A percentile compares a stretch with the other conserved stretches of the same genome.
Conservation (phyloP, 2,113 vertebrate species). For the Oophaga pumilio region DNA sequence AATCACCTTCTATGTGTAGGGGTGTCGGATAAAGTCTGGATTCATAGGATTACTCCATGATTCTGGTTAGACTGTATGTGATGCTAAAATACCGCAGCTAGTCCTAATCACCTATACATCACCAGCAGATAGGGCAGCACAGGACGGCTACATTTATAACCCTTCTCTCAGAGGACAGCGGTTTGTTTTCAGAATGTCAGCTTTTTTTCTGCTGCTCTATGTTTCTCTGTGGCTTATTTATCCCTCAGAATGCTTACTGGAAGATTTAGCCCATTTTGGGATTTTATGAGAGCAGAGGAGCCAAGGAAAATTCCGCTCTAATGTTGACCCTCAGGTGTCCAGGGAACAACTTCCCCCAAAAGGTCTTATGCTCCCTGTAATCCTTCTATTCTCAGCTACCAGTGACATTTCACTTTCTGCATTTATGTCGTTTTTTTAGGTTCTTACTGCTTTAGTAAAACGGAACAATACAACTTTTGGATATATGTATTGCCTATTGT, state of each 20-base stretch:
- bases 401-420: conserved; percentile 4
- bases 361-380: conserved; percentile 25
- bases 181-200: not conserved
- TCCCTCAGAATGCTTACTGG: conserved; percentile 5
- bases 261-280: conserved; percentile 25
- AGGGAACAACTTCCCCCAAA: not conserved
- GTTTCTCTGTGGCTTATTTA: conserved; percentile 13
- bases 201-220: conserved; percentile 5
- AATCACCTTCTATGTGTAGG: not conserved
- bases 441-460: not conserved
- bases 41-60: not conserved
- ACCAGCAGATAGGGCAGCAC: not conserved
- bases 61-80: not conserved
- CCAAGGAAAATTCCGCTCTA: conserved; percentile 9
- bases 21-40: too few relatives aligned
- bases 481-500: not conserved
- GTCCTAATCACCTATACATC: not conserved
- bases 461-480: too few relatives aligned
- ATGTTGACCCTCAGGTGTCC: not conserved
- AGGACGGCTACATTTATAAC: not conserved
- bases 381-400: conserved; percentile 19
- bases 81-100: not conserved
- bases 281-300: conserved; percentile 20
- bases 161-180: not conserved
- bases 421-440: not conserved